Percentiles rank a stretch among this genome's conserved stretches.
These are phyloP conservation scores for Leptocoma aspasia DNA, from an alignment of 2,113 vertebrate genomes.

Conservation along the genomic window DNA sequence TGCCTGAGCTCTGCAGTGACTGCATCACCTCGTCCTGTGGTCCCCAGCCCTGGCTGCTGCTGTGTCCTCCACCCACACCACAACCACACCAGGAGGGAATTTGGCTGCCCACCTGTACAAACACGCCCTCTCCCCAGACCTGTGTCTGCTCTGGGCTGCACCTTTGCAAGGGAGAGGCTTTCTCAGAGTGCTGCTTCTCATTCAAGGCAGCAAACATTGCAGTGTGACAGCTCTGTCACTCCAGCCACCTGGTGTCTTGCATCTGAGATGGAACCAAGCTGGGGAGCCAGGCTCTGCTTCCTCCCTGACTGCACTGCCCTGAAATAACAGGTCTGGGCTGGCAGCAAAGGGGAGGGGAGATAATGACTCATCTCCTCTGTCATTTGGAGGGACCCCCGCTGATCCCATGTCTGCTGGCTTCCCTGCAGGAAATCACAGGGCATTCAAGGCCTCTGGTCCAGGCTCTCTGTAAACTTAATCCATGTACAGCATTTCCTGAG, in stretches of 20 bases:
- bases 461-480: neutral
- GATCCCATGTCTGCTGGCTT: neutral
- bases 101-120: neutral
- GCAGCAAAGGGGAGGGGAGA: neutral
- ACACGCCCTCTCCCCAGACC: neutral
- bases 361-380: neutral
- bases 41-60: neutral
- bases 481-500: neutral
- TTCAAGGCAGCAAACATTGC: conserved; percentile 56
- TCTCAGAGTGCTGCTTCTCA: conserved; percentile 5
- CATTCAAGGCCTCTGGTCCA: neutral
- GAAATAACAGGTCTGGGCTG: conserved; percentile 46
- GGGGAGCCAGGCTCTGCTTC: conserved; percentile 38
- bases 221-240: conserved; percentile 66
- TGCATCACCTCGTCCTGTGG: neutral
- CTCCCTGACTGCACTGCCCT: conserved; percentile 15
- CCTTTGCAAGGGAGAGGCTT: neutral
- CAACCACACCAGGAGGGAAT: neutral
- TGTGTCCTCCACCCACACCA: neutral
- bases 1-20: neutral
- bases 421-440: neutral
- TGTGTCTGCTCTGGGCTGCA: neutral
- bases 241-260: conserved; percentile 27
- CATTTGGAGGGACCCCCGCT: neutral
- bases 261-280: conserved; percentile 40